phyloP scores from a whole-genome alignment of 2,113 vertebrate species.

The Dasyurus viverrinus region DNA sequence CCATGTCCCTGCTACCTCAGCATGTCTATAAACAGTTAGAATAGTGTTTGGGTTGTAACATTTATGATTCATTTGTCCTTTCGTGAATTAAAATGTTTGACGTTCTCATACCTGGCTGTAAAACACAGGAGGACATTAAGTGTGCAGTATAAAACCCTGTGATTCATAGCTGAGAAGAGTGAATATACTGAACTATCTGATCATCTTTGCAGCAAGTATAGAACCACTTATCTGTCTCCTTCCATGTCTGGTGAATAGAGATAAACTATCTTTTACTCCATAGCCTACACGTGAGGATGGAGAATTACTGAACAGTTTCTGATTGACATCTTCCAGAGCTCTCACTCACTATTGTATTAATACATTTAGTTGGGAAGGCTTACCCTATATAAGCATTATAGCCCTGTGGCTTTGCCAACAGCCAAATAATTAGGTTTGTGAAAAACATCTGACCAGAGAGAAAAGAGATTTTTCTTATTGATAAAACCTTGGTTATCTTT shows the following conservation, averaged over 20 bases:
- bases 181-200: conserved; percentile 52
- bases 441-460: conserved; percentile 66
- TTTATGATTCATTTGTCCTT: conserved; percentile 72
- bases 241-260: conserved; percentile 59
- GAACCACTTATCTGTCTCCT: conserved; percentile 53
- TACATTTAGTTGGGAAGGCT: conserved; percentile 23
- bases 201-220: conserved; percentile 36
- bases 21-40: conserved; percentile 55
- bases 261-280: conserved; percentile 62
- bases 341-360: background rate
- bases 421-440: conserved; percentile 68
- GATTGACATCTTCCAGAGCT: conserved; percentile 48
- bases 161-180: conserved; percentile 58
- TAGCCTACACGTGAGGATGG: conserved; percentile 33
- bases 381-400: conserved; percentile 26
- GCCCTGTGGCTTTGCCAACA: conserved; percentile 48
- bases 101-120: conserved; percentile 55
- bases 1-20: conserved; percentile 22
- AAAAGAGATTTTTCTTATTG: conserved; percentile 70
- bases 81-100: conserved; percentile 65
- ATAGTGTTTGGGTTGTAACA: conserved; percentile 9
- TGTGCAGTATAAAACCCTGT: conserved; percentile 57
- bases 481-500: conserved; percentile 75
- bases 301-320: conserved; percentile 41
- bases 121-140: conserved; percentile 45